Percentiles rank a stretch among this genome's conserved stretches.
Evolutionary conservation across 2,888 invertebrate species (phyloP).

Genomic region (Metallyticus violacea): DNA sequence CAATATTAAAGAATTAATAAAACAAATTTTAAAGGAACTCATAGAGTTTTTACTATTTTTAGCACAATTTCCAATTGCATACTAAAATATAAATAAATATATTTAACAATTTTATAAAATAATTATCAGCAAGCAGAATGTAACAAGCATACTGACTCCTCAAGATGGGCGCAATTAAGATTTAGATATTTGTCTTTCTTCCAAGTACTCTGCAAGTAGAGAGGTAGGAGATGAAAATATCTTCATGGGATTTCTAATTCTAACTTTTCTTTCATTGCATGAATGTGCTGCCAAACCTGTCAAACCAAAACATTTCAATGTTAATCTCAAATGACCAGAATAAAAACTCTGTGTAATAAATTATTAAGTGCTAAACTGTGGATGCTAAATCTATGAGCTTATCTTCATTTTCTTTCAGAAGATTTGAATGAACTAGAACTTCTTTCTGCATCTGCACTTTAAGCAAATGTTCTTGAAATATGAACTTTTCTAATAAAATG

Average conservation of each 20-base stretch:
- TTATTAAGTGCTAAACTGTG: too few species aligned
- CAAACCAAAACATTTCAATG: background rate
- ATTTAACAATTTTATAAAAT: background rate
- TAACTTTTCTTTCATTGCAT: background rate
- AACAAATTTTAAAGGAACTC: too few species aligned
- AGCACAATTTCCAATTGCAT: background rate
- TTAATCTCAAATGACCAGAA: background rate
- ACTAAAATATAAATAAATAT: background rate
- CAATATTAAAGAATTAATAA: background rate
- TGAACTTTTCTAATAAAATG: too few species aligned
- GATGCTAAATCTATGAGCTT: too few species aligned
- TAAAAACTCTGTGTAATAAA: too few species aligned
- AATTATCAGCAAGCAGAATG: background rate
- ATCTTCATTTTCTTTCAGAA: too few species aligned
- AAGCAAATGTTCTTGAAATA: too few species aligned
- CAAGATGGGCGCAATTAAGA: background rate
- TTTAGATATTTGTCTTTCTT: background rate
- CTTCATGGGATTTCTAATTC: background rate
- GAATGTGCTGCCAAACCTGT: background rate
- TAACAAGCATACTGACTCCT: too few species aligned
- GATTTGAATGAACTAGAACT: too few species aligned
- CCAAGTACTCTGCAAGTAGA: background rate
- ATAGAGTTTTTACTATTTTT: background rate
- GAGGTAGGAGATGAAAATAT: background rate
- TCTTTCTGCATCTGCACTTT: too few species aligned